These are phyloP conservation scores for Drosophila miranda DNA, from an alignment of 1,140 invertebrate genomes.

Conservation along the genomic window DNA sequence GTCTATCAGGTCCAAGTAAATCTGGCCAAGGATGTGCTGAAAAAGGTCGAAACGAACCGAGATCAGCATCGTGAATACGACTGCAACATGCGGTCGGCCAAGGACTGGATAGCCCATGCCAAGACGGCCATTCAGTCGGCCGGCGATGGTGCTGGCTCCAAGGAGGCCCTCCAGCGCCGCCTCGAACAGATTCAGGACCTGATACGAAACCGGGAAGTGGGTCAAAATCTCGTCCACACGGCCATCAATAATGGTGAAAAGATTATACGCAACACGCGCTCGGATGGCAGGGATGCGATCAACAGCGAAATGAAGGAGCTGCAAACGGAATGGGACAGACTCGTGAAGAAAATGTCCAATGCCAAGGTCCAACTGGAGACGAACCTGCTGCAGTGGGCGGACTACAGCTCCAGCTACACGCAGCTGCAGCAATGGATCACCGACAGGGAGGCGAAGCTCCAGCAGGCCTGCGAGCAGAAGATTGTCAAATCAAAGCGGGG, in stretches of 20 bases:
- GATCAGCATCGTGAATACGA: constrained; percentile 94
- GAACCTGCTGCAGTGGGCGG: constrained; percentile 96
- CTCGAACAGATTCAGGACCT: constrained; percentile 92
- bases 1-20: constrained; percentile 95
- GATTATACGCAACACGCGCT: constrained; percentile 92
- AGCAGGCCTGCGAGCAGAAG: constrained; percentile 94
- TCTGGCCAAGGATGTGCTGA: constrained; percentile 95
- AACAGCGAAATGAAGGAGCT: constrained; percentile 94
- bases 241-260: constrained; percentile 97
- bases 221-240: constrained; percentile 93
- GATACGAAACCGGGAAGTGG: constrained; percentile 92
- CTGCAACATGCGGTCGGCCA: constrained; percentile 90
- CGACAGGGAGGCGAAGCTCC: constrained; percentile 96
- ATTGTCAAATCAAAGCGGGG: constrained; percentile 90
- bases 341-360: constrained; percentile 95
- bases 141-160: constrained; percentile 91
- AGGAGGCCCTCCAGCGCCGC: constrained; percentile 91
- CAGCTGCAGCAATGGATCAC: constrained; percentile 97
- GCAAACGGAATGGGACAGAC: constrained; percentile 95
- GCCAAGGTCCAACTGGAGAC: constrained; percentile 96
- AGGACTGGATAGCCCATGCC: constrained; percentile 94
- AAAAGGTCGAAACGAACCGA: constrained; percentile 95
- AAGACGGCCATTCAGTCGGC: constrained; percentile 92
- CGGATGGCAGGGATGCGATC: constrained; percentile 94
- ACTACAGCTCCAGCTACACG: constrained; percentile 95